Evolutionary conservation across 2,888 invertebrate species (phyloP), one percentile per base, ranked within the genome.

Genomic region (Drosophila ezoana): DNA sequence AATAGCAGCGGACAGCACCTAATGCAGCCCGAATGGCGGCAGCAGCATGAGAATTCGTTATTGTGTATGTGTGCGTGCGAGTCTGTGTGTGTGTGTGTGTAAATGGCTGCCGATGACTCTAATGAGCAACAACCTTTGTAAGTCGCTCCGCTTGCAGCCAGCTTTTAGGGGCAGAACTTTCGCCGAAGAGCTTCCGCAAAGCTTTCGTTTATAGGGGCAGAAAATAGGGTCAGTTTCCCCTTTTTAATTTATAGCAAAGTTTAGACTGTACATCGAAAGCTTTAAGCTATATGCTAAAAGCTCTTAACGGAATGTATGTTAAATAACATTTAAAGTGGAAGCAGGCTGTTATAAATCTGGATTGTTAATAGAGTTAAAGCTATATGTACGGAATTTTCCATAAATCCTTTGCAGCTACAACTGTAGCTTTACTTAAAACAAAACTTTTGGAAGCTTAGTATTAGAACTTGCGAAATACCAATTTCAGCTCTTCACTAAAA

Each of bases 1-100:
- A 76, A 78, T 72, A 78, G 67, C 79, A 64, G 70, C 72, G 71
- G 33, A 53, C 64, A 62, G 70, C 76, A 67, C 84, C 78, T 76
- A 75, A 76, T 87, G 81, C 89, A 87, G 79, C 68, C 35, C 71
- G 52, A 59, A 41, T 35, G 33, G 14, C 45, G 35, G 35, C 67
- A 41, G 20, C 43, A 28, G 28, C 71, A 37, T 35, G 40, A 48
- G 49, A 69, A 51, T 57, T 20, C 20, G 28, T 38, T 44, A 38
- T 11, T 28, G 14, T 48, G 14, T 60, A 4, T 13, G 16, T 28
- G 38, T 32, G 45, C 23, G 14, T 48, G n/a, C 33, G 13, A 37
- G 4, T 44, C 35, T 44, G 35, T 44, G 48, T 37, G 54, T 40
- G 52, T 37, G 45, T 45, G 41, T 51, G 38, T 35, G 40, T 6